phyloP scores from a whole-genome alignment of 2,888 invertebrate genomes.

The Scaptomyza cyrtandrae region DNA sequence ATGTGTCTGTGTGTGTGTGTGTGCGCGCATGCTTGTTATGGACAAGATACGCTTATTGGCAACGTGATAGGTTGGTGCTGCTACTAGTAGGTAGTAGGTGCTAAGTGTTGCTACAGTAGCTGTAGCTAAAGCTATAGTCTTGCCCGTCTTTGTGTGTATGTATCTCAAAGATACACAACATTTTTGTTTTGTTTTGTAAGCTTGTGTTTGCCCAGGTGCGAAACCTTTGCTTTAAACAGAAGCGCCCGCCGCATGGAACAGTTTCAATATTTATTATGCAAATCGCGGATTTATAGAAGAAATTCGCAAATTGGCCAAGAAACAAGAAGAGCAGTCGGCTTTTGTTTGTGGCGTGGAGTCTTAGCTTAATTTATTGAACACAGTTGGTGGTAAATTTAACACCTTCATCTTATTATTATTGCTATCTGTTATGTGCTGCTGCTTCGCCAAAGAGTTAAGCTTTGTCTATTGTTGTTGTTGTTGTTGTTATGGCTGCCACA shows the following conservation, averaged over 20 bases:
- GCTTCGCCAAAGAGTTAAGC: conserved; percentile 16
- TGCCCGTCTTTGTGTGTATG: conserved; percentile 31
- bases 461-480: conserved; percentile 8
- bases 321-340: conserved; percentile 14
- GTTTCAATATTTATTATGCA: conserved; percentile 69
- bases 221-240: conserved; percentile 49
- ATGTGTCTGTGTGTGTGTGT: conserved; percentile 12
- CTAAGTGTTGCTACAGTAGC: conserved; percentile 53
- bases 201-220: conserved; percentile 32
- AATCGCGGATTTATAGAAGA: conserved; percentile 51
- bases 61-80: not conserved
- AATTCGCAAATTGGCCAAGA: conserved; percentile 47
- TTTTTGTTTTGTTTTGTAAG: conserved; percentile 8
- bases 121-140: conserved; percentile 11
- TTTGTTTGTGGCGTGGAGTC: conserved; percentile 14
- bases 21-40: conserved; percentile 50
- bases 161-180: conserved; percentile 55
- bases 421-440: conserved; percentile 28
- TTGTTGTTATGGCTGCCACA: conserved; percentile 32
- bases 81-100: conserved; percentile 44
- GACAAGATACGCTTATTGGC: conserved; percentile 38
- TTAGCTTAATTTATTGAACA: conserved; percentile 74
- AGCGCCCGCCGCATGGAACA: conserved; percentile 12
- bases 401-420: conserved; percentile 49
- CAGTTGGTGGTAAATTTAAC: conserved; percentile 78